Evolutionary conservation across 2,888 invertebrate genomes (phyloP).

Genomic region (Tetragonisca angustula): DNA sequence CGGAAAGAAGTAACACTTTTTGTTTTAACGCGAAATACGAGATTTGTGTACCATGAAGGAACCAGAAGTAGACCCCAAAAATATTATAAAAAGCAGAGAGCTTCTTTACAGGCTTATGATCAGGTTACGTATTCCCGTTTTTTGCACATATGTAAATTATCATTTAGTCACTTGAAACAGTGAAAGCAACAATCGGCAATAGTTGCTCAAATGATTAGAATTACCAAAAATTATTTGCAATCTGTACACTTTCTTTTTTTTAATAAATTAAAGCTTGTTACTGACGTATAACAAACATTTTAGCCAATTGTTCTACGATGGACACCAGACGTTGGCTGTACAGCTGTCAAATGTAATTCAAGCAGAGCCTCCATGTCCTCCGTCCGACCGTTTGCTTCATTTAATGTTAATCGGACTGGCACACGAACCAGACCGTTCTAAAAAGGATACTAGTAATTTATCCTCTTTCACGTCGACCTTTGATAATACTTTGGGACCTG

Average conservation of each 20-base stretch:
- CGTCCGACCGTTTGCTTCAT: constrained; percentile 96
- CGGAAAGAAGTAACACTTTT: constrained; percentile 65
- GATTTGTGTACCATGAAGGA: constrained; percentile 81
- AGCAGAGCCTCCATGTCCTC: constrained; percentile 97
- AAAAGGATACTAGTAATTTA: constrained; percentile 86
- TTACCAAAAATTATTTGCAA: background rate
- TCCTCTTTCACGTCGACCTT: constrained; percentile 86
- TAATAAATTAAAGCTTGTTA: background rate
- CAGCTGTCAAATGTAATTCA: constrained; percentile 93
- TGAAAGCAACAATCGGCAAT: background rate
- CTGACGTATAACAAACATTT: constrained; percentile 71
- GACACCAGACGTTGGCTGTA: constrained; percentile 96
- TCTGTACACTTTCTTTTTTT: background rate
- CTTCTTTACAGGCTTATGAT: constrained; percentile 95
- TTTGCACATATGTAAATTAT: constrained; percentile 19
- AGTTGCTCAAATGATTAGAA: background rate
- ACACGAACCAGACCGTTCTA: constrained; percentile 90
- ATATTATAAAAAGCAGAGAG: constrained; percentile 95
- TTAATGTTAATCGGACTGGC: constrained; percentile 94
- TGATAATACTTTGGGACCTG: constrained; percentile 89
- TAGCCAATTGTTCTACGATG: constrained; percentile 99
- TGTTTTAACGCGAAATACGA: constrained; percentile 56
- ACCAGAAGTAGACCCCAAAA: constrained; percentile 88
- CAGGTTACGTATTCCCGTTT: constrained; percentile 86
- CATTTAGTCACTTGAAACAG: background rate